Evolutionary conservation across 2,888 invertebrate species (phyloP).

Genomic region (Nasonia oneida): DNA sequence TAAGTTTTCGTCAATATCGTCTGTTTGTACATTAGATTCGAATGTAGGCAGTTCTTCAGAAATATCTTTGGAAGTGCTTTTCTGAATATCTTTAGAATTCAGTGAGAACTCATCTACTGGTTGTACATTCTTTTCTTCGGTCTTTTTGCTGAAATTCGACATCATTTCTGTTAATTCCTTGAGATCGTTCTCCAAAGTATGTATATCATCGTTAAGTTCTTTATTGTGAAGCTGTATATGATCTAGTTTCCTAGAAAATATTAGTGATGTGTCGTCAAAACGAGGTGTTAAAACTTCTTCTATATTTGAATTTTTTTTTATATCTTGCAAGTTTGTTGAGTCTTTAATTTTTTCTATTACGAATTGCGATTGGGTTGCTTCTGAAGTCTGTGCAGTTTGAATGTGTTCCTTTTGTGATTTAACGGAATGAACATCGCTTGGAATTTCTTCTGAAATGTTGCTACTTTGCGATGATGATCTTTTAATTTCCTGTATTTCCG

Average conservation of each 20-base stretch:
- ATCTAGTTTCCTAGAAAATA: constrained; percentile 70
- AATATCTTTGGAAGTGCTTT: constrained; percentile 70
- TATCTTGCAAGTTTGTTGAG: background rate
- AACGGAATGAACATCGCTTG: constrained; percentile 63
- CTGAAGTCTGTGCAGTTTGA: constrained; percentile 40
- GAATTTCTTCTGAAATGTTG: constrained; percentile 66
- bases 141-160: constrained; percentile 73
- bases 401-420: constrained; percentile 58
- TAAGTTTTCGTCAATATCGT: constrained; percentile 48
- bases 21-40: constrained; percentile 55
- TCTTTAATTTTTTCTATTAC: constrained; percentile 41
- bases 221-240: constrained; percentile 73
- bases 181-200: constrained; percentile 74
- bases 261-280: constrained; percentile 58
- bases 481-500: constrained; percentile 60
- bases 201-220: constrained; percentile 75
- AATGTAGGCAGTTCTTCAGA: constrained; percentile 67
- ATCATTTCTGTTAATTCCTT: constrained; percentile 76
- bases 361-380: constrained; percentile 23
- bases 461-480: constrained; percentile 63
- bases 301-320: constrained; percentile 35
- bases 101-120: constrained; percentile 46
- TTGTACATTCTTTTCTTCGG: constrained; percentile 68
- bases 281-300: constrained; percentile 45
- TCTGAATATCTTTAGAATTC: constrained; percentile 55